Conservation (phyloP, 2,797 vertebrate species). For the Karalla daura region DNA sequence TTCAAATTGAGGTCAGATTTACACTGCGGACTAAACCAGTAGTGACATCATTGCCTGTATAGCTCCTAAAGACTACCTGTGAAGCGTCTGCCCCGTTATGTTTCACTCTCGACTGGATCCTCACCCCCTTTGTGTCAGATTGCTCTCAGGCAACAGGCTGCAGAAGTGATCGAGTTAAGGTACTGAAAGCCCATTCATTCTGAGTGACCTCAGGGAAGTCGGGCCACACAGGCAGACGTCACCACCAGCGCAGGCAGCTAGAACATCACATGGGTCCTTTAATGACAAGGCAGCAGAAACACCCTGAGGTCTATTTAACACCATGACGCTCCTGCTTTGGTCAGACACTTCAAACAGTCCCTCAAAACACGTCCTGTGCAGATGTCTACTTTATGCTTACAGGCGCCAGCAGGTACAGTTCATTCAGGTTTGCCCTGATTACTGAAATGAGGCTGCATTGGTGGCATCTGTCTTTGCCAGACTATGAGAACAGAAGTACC, state of each 20-base stretch:
- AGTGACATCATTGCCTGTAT: not conserved
- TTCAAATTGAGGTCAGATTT: slow-evolving; percentile 30
- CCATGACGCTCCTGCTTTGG: not conserved
- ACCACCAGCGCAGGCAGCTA: slow-evolving; percentile 36
- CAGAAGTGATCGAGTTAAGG: slow-evolving; percentile 45
- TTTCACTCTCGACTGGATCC: not conserved
- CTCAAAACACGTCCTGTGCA: not conserved
- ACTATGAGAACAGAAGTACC: not conserved
- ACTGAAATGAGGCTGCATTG: not conserved
- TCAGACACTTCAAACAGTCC: not conserved
- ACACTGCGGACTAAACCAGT: not conserved
- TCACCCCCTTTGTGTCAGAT: not conserved
- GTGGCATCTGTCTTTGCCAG: not conserved
- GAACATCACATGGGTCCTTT: slow-evolving; percentile 54
- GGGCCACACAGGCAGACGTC: slow-evolving; percentile 43
- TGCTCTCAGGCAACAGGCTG: slow-evolving; percentile 31
- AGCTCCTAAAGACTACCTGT: not conserved
- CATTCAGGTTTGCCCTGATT: not conserved
- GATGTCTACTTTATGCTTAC: not conserved
- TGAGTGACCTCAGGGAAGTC: slow-evolving; percentile 32
- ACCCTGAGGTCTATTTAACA: slow-evolving; percentile 20
- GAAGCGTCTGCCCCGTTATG: not conserved
- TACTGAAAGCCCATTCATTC: slow-evolving; percentile 59
- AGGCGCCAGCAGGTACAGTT: not conserved
- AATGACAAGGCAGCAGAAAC: slow-evolving; percentile 41